Evolutionary conservation across 2,888 invertebrate genomes (phyloP), one percentile per base, ranked within the genome.

Genomic region (Deilephila elpenor): DNA sequence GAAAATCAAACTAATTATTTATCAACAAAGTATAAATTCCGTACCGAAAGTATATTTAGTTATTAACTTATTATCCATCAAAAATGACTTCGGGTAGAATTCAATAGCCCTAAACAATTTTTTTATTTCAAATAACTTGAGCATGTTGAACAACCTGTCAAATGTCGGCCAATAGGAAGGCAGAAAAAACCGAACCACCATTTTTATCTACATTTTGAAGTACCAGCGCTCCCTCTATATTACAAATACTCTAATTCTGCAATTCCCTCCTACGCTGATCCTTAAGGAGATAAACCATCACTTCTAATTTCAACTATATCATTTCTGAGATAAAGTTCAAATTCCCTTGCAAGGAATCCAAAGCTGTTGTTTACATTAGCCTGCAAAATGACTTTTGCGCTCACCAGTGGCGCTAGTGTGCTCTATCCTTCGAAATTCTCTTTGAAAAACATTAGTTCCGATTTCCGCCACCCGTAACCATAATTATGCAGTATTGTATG

Each of bases 341-440:
- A 25, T 51, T 44, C 51, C 37, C 17, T 25, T 17, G 14, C 5
- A 44, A 44, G 4, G n/a, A 67, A 51, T 25, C 7, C 44, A 44
- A 44, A 62, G 14, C 44, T 11, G 14, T 25, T 51, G 67, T 51
- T 51, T 20, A 59, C 59, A 14, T n/a, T 34, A 56, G 8, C 70
- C 51, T 7, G 37, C 70, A 70, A 70, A 53, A 19, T 11, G n/a
- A 19, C 5, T 5, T 59, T n/a, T 59, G 56, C 20, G 29, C 7
- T 5, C 56, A 5, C 7, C 19, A 8, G 59, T n/a, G 71, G 71
- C 71, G 71, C 71, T 29, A 71, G 56, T 32, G 71, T 71, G 56
- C 71, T n/a, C 56, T 19, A 25, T 25, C 11, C 44, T 20, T 67
- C 20, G 14, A 8, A 25, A 67, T 44, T 6, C 7, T 14, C 67